phyloP scores from a whole-genome alignment of 2,113 vertebrate genomes.

The Agelaius tricolor region DNA sequence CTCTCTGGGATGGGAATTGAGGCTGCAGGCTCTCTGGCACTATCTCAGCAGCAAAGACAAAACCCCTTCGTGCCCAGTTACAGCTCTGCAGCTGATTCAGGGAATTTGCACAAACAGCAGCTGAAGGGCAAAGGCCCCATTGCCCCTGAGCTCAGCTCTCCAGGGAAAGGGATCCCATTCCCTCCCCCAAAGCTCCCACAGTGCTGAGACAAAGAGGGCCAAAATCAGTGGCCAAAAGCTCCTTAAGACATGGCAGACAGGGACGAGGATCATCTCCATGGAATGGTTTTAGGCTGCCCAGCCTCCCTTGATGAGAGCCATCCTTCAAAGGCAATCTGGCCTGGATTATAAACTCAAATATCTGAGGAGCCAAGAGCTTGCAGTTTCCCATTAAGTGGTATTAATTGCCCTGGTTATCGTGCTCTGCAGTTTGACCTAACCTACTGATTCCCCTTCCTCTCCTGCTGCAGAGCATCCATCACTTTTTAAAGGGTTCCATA shows the following conservation, averaged over 20 bases:
- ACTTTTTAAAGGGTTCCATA: constrained; percentile 30
- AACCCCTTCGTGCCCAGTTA: not conserved
- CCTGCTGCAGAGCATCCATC: constrained; percentile 38
- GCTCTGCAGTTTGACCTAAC: constrained; percentile 26
- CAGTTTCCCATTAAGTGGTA: constrained; percentile 6
- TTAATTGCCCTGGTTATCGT: constrained; percentile 49
- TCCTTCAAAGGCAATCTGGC: not conserved
- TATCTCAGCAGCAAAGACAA: not conserved
- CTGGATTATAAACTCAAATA: not conserved
- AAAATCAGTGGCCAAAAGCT: not conserved
- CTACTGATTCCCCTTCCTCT: not conserved
- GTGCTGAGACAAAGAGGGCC: not conserved
- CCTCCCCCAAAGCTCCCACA: not conserved
- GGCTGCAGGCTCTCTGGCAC: constrained; percentile 8
- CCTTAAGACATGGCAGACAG: not conserved
- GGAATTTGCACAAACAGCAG: not conserved
- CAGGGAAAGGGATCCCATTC: not conserved
- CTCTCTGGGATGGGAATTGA: not conserved
- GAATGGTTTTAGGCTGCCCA: not conserved
- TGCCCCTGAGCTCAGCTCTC: not conserved
- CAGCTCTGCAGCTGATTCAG: not conserved
- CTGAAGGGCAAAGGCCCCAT: not conserved
- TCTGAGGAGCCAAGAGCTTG: constrained; percentile 4
- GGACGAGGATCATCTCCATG: not conserved
- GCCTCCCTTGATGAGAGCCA: not conserved